Conservation (phyloP, 2,888 invertebrate genomes). For the Meteorus cinctellus region DNA sequence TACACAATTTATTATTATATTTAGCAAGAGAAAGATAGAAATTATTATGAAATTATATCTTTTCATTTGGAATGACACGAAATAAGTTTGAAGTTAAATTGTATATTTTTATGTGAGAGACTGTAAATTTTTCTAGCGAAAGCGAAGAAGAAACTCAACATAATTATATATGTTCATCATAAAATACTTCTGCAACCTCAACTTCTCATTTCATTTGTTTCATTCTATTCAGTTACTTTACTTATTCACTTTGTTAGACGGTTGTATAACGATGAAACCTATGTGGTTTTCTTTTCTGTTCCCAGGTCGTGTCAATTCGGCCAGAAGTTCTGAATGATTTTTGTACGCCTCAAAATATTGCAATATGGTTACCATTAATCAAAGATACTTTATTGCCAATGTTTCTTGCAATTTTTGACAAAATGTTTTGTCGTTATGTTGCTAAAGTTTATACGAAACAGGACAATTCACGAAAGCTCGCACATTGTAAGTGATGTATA, state of each 20-base stretch:
- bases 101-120: conserved; percentile 5
- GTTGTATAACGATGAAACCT: background rate
- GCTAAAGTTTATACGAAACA: conserved; percentile 75
- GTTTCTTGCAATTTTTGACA: conserved; percentile 77
- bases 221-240: background rate
- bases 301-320: conserved; percentile 75
- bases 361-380: conserved; percentile 76
- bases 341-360: conserved; percentile 75
- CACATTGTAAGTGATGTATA: conserved; percentile 61
- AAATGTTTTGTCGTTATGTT: conserved; percentile 76
- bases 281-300: conserved; percentile 40
- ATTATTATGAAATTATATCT: background rate
- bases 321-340: conserved; percentile 74
- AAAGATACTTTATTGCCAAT: conserved; percentile 77
- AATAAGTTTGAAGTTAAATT: conserved; percentile 12
- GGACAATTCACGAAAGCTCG: conserved; percentile 63
- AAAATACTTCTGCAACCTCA: conserved; percentile 11
- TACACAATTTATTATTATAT: background rate
- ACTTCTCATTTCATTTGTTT: conserved; percentile 24
- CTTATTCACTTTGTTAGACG: no score
- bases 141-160: conserved; percentile 46
- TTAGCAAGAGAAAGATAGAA: background rate
- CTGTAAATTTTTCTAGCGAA: conserved; percentile 53
- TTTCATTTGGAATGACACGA: background rate
- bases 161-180: conserved; percentile 34